A percentile compares a stretch with the other conserved stretches of the same genome.
Conservation (phyloP, 2,113 vertebrate species). For the Aviceda subcristata region DNA sequence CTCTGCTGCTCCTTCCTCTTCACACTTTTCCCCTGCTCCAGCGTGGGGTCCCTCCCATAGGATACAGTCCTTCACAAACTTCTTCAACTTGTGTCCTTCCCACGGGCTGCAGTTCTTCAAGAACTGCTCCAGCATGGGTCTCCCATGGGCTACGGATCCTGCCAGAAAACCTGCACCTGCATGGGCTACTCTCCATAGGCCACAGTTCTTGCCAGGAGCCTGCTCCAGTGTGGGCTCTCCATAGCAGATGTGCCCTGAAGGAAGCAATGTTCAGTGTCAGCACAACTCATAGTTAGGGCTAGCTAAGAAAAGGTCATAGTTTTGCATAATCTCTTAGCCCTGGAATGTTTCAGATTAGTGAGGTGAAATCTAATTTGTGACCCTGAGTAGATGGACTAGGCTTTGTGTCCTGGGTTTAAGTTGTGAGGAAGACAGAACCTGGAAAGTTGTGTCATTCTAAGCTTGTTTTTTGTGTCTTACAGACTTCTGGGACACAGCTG, state of each 20-base stretch:
- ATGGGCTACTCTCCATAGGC: neutral
- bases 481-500: slow-evolving; percentile 98
- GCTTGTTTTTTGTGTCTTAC: neutral
- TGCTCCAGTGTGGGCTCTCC: neutral
- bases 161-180: neutral
- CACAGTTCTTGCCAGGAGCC: neutral
- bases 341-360: neutral
- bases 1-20: neutral
- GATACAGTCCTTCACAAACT: neutral
- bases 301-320: neutral
- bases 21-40: neutral
- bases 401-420: neutral
- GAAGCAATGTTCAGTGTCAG: neutral
- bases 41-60: neutral
- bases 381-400: neutral
- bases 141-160: neutral
- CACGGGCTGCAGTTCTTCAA: too few species aligned
- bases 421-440: neutral
- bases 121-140: too few species aligned
- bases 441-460: neutral
- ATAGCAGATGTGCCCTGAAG: too few species aligned
- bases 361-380: neutral
- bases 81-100: too few species aligned
- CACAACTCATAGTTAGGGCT: neutral
- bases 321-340: neutral